phyloP scores from a whole-genome alignment of 2,888 invertebrate species.

The Fabriciana adippe region DNA sequence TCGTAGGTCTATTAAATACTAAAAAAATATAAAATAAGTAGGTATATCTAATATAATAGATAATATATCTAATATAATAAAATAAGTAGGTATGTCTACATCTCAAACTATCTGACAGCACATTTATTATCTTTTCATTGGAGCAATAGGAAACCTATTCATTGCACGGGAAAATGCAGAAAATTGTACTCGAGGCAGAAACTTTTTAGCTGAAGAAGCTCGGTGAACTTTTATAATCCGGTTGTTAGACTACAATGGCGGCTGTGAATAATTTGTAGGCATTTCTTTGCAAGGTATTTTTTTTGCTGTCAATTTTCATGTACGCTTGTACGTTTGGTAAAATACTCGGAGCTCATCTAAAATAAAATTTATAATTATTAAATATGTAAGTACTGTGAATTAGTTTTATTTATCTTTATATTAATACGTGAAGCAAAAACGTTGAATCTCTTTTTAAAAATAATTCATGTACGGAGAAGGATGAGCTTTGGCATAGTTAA shows the following conservation, averaged over 20 bases:
- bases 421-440: too few species aligned
- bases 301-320: not conserved
- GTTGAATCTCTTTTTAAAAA: too few species aligned
- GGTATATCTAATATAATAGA: too few species aligned
- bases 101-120: conserved; percentile 14
- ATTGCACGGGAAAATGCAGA: conserved; percentile 15
- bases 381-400: too few species aligned
- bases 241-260: conserved; percentile 9
- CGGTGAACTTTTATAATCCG: conserved; percentile 15
- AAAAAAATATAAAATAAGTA: conserved; percentile 9
- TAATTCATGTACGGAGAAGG: too few species aligned
- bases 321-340: not conserved
- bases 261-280: not conserved
- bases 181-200: conserved; percentile 12
- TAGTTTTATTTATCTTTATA: too few species aligned
- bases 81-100: too few species aligned
- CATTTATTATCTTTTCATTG: conserved; percentile 20
- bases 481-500: too few species aligned
- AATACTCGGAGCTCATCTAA: too few species aligned
- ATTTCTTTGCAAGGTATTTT: not conserved
- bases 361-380: too few species aligned
- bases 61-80: too few species aligned
- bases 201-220: conserved; percentile 16
- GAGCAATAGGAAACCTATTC: conserved; percentile 16
- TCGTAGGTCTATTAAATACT: not conserved